A percentile compares a stretch with the other conserved stretches of the same genome.
These are phyloP conservation scores for Drosophila asahinai DNA, from an alignment of 1,140 invertebrate species.

Conservation along the genomic window DNA sequence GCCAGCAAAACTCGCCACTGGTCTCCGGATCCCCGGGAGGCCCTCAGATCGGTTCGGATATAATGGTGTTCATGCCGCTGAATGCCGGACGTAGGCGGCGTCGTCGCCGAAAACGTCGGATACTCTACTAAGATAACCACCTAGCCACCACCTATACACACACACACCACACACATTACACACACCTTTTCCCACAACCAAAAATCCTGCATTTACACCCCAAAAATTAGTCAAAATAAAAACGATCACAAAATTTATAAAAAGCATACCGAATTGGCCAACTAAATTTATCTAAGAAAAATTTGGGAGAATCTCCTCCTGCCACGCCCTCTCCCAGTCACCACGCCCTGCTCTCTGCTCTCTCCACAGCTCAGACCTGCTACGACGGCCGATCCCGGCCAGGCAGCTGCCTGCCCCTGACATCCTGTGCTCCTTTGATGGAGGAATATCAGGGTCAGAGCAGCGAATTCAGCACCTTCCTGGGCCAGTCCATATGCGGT, in stretches of 20 bases:
- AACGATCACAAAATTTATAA: slow-evolving; percentile 29
- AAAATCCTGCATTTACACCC: slow-evolving; percentile 18
- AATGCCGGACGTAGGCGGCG: slow-evolving; percentile 56
- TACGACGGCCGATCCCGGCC: slow-evolving; percentile 75
- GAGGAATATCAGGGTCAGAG: slow-evolving; percentile 77
- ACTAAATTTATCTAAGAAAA: slow-evolving; percentile 15
- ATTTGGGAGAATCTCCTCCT: neutral
- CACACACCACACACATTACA: neutral
- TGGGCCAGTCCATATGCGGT: slow-evolving; percentile 86
- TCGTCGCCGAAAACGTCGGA: slow-evolving; percentile 59
- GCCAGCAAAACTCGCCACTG: slow-evolving; percentile 52
- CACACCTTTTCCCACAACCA: neutral
- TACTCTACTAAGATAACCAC: slow-evolving; percentile 20
- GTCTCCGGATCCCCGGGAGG: slow-evolving; percentile 9
- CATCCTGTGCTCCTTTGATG: slow-evolving; percentile 85
- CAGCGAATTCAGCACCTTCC: slow-evolving; percentile 76
- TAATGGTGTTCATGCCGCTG: slow-evolving; percentile 76
- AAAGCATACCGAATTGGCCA: slow-evolving; percentile 50
- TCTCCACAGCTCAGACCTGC: slow-evolving; percentile 73
- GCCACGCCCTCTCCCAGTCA: slow-evolving; percentile 18
- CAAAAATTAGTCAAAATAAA: slow-evolving; percentile 50
- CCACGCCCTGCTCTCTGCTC: slow-evolving; percentile 22
- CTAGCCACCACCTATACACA: slow-evolving; percentile 5
- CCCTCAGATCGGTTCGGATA: slow-evolving; percentile 58
- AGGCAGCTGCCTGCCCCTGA: slow-evolving; percentile 86